Percentiles rank a stretch among this genome's conserved stretches.
Evolutionary conservation across 2,113 vertebrate species (phyloP).

Genomic region (Sinocyclocheilus anophthalmus): DNA sequence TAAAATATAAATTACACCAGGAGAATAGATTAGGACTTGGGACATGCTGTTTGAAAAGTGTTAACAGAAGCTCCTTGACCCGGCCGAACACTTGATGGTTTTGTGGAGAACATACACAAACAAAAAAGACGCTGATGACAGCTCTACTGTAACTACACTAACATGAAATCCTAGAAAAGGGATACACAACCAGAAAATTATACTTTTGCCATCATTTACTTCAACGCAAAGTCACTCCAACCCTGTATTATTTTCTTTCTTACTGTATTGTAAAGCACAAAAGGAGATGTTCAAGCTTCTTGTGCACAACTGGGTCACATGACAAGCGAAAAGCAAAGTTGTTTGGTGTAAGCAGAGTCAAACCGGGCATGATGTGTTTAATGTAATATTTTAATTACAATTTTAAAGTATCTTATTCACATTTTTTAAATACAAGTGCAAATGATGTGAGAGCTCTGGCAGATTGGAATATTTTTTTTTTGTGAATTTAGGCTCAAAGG

Average conservation of each 20-base stretch:
- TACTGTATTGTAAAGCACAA: not conserved
- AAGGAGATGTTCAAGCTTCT: not conserved
- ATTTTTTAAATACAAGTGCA: not conserved
- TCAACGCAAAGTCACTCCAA: no score
- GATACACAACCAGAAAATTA: not conserved
- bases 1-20: constrained; percentile 14
- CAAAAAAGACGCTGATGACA: not conserved
- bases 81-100: not conserved
- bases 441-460: no score
- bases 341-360: not conserved
- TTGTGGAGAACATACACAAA: constrained; percentile 1
- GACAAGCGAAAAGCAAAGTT: not conserved
- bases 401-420: not conserved
- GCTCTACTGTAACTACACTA: not conserved
- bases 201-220: not conserved
- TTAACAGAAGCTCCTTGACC: constrained; percentile 13
- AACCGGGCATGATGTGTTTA: not conserved
- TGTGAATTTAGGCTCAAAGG: no score
- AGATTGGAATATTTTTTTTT: no score
- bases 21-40: constrained; percentile 30
- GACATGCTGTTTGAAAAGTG: constrained; percentile 20
- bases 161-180: not conserved
- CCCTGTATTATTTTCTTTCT: not conserved
- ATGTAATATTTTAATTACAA: not conserved
- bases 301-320: not conserved